These are phyloP conservation scores for Ameiurus melas DNA, from an alignment of 2,113 vertebrate genomes.

Conservation along the genomic window DNA sequence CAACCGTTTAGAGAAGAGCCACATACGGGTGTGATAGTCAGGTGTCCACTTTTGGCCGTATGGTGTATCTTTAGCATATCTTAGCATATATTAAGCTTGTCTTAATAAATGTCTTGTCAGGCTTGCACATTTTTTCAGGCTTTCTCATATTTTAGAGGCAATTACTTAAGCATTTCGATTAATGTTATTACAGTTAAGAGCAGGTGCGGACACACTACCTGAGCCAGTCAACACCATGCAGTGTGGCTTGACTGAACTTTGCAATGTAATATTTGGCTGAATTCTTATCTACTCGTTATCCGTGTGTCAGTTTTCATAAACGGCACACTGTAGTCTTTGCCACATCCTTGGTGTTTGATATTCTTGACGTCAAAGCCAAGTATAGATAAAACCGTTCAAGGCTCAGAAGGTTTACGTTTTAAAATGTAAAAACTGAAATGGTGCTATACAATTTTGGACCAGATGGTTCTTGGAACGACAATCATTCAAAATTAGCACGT, in stretches of 20 bases:
- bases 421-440: not conserved
- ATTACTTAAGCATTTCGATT: not conserved
- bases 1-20: not conserved
- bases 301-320: not conserved
- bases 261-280: not conserved
- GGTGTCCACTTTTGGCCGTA: not conserved
- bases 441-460: not conserved
- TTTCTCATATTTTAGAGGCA: not conserved
- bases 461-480: not conserved
- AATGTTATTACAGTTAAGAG: not conserved
- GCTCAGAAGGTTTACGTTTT: not conserved
- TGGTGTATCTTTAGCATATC: not conserved
- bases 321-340: not conserved
- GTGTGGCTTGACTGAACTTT: not conserved
- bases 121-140: not conserved
- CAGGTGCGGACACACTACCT: not conserved
- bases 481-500: not conserved
- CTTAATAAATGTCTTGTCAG: not conserved
- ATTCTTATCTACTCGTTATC: not conserved
- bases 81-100: not conserved
- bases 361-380: not conserved
- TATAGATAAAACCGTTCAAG: not conserved
- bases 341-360: not conserved
- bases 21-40: not conserved
- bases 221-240: constrained; percentile 2